These are phyloP conservation scores for Scaptomyza parva DNA, from an alignment of 2,888 invertebrate genomes.

Conservation along the genomic window DNA sequence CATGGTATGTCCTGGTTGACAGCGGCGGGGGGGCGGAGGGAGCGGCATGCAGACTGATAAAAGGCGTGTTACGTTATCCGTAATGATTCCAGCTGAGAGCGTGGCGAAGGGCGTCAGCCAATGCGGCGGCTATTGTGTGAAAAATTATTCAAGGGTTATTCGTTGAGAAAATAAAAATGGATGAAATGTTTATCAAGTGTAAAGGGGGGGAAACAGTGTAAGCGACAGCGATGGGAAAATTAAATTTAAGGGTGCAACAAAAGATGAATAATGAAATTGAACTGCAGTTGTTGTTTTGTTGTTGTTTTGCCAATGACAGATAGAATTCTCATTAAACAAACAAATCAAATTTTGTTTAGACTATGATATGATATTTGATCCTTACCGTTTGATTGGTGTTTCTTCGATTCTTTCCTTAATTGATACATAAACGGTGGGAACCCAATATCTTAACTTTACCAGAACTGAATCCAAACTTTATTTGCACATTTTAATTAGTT, in stretches of 20 bases:
- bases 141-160: constrained; percentile 19
- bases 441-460: not conserved
- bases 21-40: not conserved
- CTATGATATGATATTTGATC: not conserved
- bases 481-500: too few relatives aligned
- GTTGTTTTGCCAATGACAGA: not conserved
- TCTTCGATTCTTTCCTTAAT: not conserved
- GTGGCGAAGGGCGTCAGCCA: not conserved
- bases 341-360: not conserved
- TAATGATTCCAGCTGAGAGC: constrained; percentile 33
- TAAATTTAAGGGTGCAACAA: not conserved
- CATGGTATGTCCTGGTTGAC: not conserved
- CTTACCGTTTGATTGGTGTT: not conserved
- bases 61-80: constrained; percentile 42
- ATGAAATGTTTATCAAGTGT: constrained; percentile 7
- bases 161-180: not conserved
- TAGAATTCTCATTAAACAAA: not conserved
- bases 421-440: not conserved
- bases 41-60: constrained; percentile 22
- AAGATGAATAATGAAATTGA: not conserved
- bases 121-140: constrained; percentile 7
- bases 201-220: not conserved
- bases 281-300: too few relatives aligned
- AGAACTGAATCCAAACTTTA: too few relatives aligned
- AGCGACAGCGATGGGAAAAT: not conserved